Conservation (phyloP, 2,888 invertebrate genomes). For the Drosophila infuscata region DNA sequence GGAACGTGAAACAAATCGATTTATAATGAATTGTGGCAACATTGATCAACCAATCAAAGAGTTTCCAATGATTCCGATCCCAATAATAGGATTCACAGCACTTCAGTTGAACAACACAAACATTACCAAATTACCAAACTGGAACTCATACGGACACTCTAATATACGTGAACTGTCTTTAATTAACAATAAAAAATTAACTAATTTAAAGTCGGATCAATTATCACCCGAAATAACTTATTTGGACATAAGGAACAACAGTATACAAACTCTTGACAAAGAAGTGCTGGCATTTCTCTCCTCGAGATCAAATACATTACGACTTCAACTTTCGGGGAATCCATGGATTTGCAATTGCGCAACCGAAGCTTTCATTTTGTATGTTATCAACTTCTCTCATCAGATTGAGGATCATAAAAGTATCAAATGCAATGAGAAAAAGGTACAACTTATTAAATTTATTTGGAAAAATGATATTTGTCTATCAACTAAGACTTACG, state of each 20-base stretch:
- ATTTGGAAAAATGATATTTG: background rate
- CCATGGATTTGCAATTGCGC: constrained; percentile 36
- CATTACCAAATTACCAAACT: too few relatives aligned
- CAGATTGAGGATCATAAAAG: constrained; percentile 1
- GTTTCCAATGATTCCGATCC: too few relatives aligned
- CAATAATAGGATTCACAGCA: too few relatives aligned
- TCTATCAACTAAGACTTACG: background rate
- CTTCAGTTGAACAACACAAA: too few relatives aligned
- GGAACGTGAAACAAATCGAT: too few relatives aligned
- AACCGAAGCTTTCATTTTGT: background rate
- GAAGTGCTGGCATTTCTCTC: background rate
- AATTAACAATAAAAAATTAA: background rate
- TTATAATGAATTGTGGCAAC: too few relatives aligned
- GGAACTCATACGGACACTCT: constrained; percentile 14
- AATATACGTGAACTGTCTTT: background rate
- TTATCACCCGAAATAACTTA: constrained; percentile 15
- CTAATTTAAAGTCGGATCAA: background rate
- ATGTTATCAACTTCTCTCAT: background rate
- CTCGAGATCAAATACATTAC: background rate
- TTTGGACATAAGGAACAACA: constrained; percentile 33
- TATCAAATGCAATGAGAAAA: background rate
- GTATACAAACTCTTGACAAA: background rate
- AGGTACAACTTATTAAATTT: background rate
- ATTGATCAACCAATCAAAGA: too few relatives aligned
- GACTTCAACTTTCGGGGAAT: constrained; percentile 18